A percentile compares a stretch with the other conserved stretches of the same genome.
phyloP scores from a whole-genome alignment of 2,888 invertebrate species.

The Drosophila acutilabella region DNA sequence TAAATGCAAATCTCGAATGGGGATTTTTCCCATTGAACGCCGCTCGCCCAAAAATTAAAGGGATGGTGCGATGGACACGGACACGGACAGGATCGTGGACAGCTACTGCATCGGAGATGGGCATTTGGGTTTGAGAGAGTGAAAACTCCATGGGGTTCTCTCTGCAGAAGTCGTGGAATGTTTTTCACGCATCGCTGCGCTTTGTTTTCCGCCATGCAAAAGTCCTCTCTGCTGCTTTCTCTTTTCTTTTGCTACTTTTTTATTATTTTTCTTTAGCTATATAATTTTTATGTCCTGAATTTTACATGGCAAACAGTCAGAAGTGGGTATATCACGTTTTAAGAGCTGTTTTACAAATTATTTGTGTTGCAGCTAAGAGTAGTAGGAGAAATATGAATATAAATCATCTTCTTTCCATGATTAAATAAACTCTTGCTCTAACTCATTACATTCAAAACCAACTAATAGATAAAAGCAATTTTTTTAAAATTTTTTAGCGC shows the following conservation, averaged over 20 bases:
- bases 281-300: slow-evolving; percentile 50
- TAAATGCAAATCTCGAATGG: slow-evolving; percentile 74
- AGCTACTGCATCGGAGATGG: background rate
- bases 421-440: too few species aligned
- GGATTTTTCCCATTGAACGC: slow-evolving; percentile 59
- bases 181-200: slow-evolving; percentile 78
- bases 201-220: slow-evolving; percentile 68
- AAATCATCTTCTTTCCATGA: background rate
- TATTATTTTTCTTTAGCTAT: slow-evolving; percentile 22
- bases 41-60: slow-evolving; percentile 16
- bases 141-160: slow-evolving; percentile 26
- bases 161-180: slow-evolving; percentile 70
- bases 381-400: too few species aligned
- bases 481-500: too few species aligned
- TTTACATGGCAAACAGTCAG: slow-evolving; percentile 23
- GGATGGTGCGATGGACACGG: slow-evolving; percentile 11
- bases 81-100: background rate
- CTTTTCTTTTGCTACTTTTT: slow-evolving; percentile 58
- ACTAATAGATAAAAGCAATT: too few species aligned
- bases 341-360: slow-evolving; percentile 20
- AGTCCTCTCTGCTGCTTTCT: slow-evolving; percentile 11
- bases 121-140: background rate
- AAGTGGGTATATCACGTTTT: slow-evolving; percentile 23
- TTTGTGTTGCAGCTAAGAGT: background rate
- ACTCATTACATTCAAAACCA: background rate